Percentiles rank a stretch among this genome's conserved stretches.
Evolutionary conservation across 92 coral and sea anemone genomes (phyloP).

Genomic region (Nematostella vectensis): DNA sequence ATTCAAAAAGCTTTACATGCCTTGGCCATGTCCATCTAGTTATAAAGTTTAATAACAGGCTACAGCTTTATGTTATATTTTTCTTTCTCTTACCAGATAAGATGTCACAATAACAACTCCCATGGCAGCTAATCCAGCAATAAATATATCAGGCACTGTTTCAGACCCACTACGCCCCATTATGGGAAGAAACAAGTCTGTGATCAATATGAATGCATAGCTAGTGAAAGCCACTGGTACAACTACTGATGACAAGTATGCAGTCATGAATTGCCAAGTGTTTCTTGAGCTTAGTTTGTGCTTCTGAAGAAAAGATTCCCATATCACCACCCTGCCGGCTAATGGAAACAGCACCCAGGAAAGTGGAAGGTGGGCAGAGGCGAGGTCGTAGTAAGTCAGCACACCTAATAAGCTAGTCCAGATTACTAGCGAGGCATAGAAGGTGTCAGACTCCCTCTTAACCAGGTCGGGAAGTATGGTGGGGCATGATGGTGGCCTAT

Average conservation of each 20-base stretch:
- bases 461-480: slow-evolving; percentile 4
- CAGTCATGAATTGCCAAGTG: slow-evolving; percentile 22
- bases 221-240: slow-evolving; percentile 56
- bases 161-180: slow-evolving; percentile 84
- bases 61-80: too few species aligned
- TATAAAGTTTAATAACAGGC: too few species aligned
- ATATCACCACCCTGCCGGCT: slow-evolving; percentile 53
- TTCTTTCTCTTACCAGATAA: slow-evolving; percentile 65
- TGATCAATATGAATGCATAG: slow-evolving; percentile 33
- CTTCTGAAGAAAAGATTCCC: slow-evolving; percentile 57
- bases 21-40: too few species aligned
- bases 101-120: slow-evolving; percentile 55
- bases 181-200: slow-evolving; percentile 76
- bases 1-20: too few species aligned
- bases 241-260: slow-evolving; percentile 34
- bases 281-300: slow-evolving; percentile 7
- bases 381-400: slow-evolving; percentile 68
- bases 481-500: background rate
- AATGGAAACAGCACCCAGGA: slow-evolving; percentile 66
- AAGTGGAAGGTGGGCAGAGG: slow-evolving; percentile 84
- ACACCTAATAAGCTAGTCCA: slow-evolving; percentile 71
- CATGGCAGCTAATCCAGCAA: slow-evolving; percentile 52
- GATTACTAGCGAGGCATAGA: slow-evolving; percentile 60
- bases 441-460: slow-evolving; percentile 57
- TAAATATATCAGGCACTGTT: slow-evolving; percentile 68